A percentile compares a stretch with the other conserved stretches of the same genome.
phyloP scores from a whole-genome alignment of 92 coral and sea anemone genomes.

The Desmophyllum pertusum region DNA sequence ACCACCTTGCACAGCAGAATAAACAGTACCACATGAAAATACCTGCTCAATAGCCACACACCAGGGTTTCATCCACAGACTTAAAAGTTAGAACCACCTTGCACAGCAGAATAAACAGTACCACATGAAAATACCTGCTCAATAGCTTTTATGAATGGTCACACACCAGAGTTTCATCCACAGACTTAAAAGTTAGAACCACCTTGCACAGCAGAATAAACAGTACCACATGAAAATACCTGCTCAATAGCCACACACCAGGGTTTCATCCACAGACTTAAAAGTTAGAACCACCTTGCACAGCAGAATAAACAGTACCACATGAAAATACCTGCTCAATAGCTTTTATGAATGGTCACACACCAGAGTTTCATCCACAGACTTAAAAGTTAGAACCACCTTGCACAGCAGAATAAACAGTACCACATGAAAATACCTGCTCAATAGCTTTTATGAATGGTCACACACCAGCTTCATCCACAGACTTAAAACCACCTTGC shows the following conservation, averaged over 20 bases:
- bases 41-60: too few species aligned
- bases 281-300: not conserved
- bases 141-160: too few species aligned
- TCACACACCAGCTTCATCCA: not conserved
- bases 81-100: too few species aligned
- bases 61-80: too few species aligned
- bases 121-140: too few species aligned
- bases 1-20: too few species aligned
- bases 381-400: too few species aligned
- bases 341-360: not conserved
- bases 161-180: too few species aligned
- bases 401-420: not conserved
- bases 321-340: not conserved
- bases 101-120: too few species aligned
- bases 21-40: too few species aligned
- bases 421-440: not conserved
- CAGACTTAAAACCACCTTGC: not conserved
- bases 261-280: not conserved
- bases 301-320: not conserved
- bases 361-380: not conserved
- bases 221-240: not conserved
- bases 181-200: too few species aligned
- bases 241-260: not conserved
- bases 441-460: not conserved
- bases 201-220: too few species aligned